Evolutionary conservation across 2,113 vertebrate genomes (phyloP).

Genomic region (Sula dactylatra): DNA sequence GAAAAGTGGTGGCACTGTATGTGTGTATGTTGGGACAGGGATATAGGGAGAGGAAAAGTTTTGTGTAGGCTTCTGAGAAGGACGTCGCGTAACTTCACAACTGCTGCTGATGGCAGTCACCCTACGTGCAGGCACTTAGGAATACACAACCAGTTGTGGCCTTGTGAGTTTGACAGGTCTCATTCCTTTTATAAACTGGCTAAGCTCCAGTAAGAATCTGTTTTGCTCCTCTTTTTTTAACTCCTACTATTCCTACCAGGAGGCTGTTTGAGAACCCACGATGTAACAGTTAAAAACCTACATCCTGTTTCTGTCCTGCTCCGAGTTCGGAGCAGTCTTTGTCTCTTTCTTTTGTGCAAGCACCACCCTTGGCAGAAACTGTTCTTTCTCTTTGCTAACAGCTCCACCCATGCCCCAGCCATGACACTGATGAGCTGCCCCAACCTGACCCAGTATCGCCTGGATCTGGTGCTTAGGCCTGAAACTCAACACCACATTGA

Average conservation of each 20-base stretch:
- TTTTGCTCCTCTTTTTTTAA: background rate
- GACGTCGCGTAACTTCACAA: background rate
- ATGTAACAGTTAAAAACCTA: background rate
- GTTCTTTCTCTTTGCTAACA: background rate
- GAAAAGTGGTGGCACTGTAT: background rate
- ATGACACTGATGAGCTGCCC: background rate
- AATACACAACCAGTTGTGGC: background rate
- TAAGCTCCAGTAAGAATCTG: background rate
- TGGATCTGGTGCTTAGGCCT: accelerated
- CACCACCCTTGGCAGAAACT: background rate
- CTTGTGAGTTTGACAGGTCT: background rate
- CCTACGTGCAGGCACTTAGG: accelerated
- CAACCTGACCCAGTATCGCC: accelerated
- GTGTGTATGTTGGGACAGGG: background rate
- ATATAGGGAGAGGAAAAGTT: background rate
- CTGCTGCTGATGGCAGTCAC: background rate
- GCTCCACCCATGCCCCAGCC: background rate
- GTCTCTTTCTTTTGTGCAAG: background rate
- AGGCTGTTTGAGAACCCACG: background rate
- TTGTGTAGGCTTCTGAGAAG: background rate
- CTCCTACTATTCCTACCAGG: background rate
- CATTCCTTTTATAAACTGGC: background rate
- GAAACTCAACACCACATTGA: background rate
- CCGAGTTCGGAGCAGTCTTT: background rate
- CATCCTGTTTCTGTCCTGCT: background rate